phyloP scores from a whole-genome alignment of 2,888 invertebrate species.

The Agrilus biguttatus region DNA sequence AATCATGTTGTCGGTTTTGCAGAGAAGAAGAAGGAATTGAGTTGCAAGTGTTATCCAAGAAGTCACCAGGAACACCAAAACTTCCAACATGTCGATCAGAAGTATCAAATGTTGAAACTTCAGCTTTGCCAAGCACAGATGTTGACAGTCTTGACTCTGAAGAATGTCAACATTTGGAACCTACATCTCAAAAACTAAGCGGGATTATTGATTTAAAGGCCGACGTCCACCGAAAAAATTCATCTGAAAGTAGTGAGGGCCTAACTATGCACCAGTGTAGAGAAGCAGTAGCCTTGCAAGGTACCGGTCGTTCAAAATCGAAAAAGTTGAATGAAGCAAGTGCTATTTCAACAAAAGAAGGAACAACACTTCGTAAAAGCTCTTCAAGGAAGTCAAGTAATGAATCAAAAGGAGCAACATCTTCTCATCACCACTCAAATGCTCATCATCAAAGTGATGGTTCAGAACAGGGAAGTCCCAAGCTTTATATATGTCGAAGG shows the following conservation, averaged over 20 bases:
- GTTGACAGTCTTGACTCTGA: conserved; percentile 31
- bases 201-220: conserved; percentile 63
- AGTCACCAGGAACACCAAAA: conserved; percentile 29
- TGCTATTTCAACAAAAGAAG: conserved; percentile 34
- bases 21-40: conserved; percentile 73
- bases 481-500: conserved; percentile 33
- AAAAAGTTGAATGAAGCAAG: conserved; percentile 12
- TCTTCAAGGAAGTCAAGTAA: conserved; percentile 39
- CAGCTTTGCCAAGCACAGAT: conserved; percentile 20
- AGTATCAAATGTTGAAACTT: conserved; percentile 19
- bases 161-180: conserved; percentile 22
- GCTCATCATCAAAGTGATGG: conserved; percentile 26
- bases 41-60: conserved; percentile 51
- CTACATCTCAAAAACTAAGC: conserved; percentile 19
- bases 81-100: conserved; percentile 33
- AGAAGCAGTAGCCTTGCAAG: conserved; percentile 24
- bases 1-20: conserved; percentile 12
- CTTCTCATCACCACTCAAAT: conserved; percentile 36
- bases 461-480: conserved; percentile 20
- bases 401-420: conserved; percentile 36
- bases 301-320: conserved; percentile 9
- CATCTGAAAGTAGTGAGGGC: conserved; percentile 75
- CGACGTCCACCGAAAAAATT: conserved; percentile 84
- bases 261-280: conserved; percentile 39
- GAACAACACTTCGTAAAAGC: conserved; percentile 25